Conservation (phyloP, 2,888 invertebrate species). For the Drosophila prolongata region DNA sequence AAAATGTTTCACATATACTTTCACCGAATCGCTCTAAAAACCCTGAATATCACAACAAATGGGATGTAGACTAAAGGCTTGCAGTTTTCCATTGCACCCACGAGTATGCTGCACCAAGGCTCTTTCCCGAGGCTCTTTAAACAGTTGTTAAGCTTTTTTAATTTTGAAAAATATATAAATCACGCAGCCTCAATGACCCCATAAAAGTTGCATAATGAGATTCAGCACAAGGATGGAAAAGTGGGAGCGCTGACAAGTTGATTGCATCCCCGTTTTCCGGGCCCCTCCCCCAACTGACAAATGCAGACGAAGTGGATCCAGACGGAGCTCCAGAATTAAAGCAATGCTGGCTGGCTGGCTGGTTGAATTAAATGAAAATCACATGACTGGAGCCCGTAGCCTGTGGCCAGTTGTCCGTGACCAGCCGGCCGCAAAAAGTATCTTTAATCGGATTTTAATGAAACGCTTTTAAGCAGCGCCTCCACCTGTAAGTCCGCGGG, state of each 20-base stretch:
- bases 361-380: slow-evolving; percentile 24
- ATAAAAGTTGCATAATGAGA: slow-evolving; percentile 69
- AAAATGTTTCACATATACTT: slow-evolving; percentile 12
- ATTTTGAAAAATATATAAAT: slow-evolving; percentile 65
- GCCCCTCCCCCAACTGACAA: slow-evolving; percentile 41
- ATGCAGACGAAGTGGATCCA: slow-evolving; percentile 40
- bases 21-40: slow-evolving; percentile 15
- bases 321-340: slow-evolving; percentile 30
- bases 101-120: slow-evolving; percentile 6
- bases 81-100: neutral
- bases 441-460: slow-evolving; percentile 37
- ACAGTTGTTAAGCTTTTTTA: slow-evolving; percentile 47
- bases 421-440: slow-evolving; percentile 23
- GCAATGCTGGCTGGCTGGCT: slow-evolving; percentile 16
- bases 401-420: slow-evolving; percentile 25
- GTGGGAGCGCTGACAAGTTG: slow-evolving; percentile 59
- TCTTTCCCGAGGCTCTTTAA: slow-evolving; percentile 22
- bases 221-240: slow-evolving; percentile 9
- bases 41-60: slow-evolving; percentile 24
- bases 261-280: slow-evolving; percentile 52
- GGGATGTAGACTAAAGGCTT: neutral
- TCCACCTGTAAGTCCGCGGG: neutral
- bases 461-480: slow-evolving; percentile 13
- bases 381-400: slow-evolving; percentile 15
- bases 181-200: slow-evolving; percentile 58